Base-by-base conservation (phyloP, 2,888 invertebrate genomes). In the Phymatocera aterrima region DNA sequence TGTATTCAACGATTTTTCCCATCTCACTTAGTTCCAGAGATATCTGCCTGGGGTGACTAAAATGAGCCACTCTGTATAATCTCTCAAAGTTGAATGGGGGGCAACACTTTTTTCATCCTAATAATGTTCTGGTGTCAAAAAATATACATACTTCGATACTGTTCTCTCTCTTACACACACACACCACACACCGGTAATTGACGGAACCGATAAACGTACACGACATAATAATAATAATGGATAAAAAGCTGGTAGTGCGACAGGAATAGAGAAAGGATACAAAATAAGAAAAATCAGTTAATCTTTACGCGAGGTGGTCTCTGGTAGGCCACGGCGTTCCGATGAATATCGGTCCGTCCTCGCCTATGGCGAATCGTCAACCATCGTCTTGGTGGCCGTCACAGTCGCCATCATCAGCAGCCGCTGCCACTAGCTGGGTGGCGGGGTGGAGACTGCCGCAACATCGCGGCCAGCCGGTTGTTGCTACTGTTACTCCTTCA, bases 391-490 rank as follows among this genome's bases (percentile, higher is more conserved):
- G 75, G 75, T 75, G 75, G 75, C 75, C 75, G 54, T 75, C 75
- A 10, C 75, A 75, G 60, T 75, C 75, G n/a, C 75, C 75, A 34
- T 54, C 74, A 57, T 21, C 57, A 51, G 74, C 40, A 37, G 57
- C 51, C 18, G 72, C 40, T 37, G 57, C 60, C 48, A 70, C 79
- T 77, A 48, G 60, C 48, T 72, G 64, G 51, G 77, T 70, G 74
- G 64, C 34, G n/a, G 72, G 77, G 79, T 82, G 51, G 81, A 82
- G 68, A 79, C 5, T 84, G 79, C 68, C 83, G 79, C 79, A 48
- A 51, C 34, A 28, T 72, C 51, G 72, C 43, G 28, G 28, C 10
- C 28, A 31, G 72, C 18, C 51, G n/a, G 34, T 34, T n/a, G 34
- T 31, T 31, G 18, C 10, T 28, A 12, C 28, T 40, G 4, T 40